Evolutionary conservation across 2,888 invertebrate species (phyloP), one percentile per base, ranked within the genome.

Genomic region (Gastrophysa polygoni): DNA sequence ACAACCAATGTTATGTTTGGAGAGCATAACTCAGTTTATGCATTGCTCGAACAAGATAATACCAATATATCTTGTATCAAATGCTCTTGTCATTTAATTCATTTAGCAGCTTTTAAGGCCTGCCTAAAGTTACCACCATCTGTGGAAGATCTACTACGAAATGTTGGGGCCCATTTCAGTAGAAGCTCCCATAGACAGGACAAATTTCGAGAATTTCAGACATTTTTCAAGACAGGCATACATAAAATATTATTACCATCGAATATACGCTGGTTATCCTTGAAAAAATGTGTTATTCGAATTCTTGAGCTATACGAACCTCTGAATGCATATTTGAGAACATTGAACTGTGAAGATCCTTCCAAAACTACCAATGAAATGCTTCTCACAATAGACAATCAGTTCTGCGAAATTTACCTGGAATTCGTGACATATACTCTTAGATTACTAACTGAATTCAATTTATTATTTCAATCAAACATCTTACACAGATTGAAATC

Each of bases 11-110:
- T 38, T 16, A 38, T 38, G 38, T 38, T 38, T 38, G 38, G 38
- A 38, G 16, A 62, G 20, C 52, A 60, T 43, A 55, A 68, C 44
- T 71, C 68, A n/a, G 67, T 67, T 17, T 49, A 57, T 43, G n/a
- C 54, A 11, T 43, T 57, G 11, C 56, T 69, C 14, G 63, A 64
- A 61, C 43, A 62, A 44, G 64, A 65, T 21, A 20, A 71, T 17
- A 75, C 75, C 32, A 38, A 68, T 49, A 73, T 77, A 63, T 68
- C 70, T 16, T 66, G 63, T 24, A 62, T 77, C 21, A 76, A 76
- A 63, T 78, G 75, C 61, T 72, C 70, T 28, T 77, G 77, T 57
- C 77, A 77, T 59, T 67, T 73, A 63, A 73, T 76, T 34, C 69
- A 76, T 66, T 64, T 78, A 48, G 67, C 71, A 46, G 68, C 77